These are phyloP conservation scores for Drosophila eugracilis DNA, from an alignment of 1,140 invertebrate genomes.

Conservation along the genomic window DNA sequence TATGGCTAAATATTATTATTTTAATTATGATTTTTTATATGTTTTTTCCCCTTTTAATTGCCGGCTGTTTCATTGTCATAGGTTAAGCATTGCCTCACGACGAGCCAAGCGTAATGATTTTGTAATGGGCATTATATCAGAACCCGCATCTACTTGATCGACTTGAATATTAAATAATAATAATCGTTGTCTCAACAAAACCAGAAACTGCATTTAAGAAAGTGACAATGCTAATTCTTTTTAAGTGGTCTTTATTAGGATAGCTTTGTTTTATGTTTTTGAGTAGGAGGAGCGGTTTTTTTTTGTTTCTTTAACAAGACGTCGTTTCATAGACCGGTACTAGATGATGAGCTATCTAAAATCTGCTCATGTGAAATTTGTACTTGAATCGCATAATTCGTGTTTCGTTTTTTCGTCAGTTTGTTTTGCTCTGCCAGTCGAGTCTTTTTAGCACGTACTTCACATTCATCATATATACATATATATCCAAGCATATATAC, in stretches of 20 bases:
- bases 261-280: background rate
- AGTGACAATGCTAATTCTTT: constrained; percentile 31
- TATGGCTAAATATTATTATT: constrained; percentile 71
- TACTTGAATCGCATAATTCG: constrained; percentile 52
- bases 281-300: constrained; percentile 1
- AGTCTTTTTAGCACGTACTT: constrained; percentile 44
- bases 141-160: constrained; percentile 25
- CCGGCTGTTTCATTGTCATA: constrained; percentile 69
- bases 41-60: constrained; percentile 52
- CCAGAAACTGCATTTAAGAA: constrained; percentile 10
- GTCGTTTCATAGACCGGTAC: constrained; percentile 19
- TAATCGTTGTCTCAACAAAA: background rate
- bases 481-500: constrained; percentile 1
- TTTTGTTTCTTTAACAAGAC: background rate
- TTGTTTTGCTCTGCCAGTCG: constrained; percentile 31
- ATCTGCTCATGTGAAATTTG: constrained; percentile 26
- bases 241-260: constrained; percentile 40
- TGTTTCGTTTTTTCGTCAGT: constrained; percentile 42
- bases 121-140: constrained; percentile 54
- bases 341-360: constrained; percentile 8
- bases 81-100: constrained; percentile 57
- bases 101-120: constrained; percentile 49
- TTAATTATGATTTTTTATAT: constrained; percentile 57
- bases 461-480: background rate
- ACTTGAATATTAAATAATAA: constrained; percentile 11